A percentile compares a stretch with the other conserved stretches of the same genome.
Conservation (phyloP, 2,888 invertebrate species). For the Silvanus unidentatus region DNA sequence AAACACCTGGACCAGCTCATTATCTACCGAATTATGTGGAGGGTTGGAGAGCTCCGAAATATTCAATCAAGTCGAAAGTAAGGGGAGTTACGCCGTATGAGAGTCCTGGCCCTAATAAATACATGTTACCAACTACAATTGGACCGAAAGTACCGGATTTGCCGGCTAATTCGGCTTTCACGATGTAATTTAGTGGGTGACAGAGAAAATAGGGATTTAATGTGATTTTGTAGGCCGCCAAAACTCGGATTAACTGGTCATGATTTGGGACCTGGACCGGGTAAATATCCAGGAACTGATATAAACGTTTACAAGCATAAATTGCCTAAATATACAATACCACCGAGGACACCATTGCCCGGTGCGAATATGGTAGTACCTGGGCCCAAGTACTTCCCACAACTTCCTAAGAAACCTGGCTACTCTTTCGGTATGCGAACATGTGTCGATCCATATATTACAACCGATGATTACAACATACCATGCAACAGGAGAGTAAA, state of each 20-base stretch:
- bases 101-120: conserved; percentile 60
- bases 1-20: conserved; percentile 59
- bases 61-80: conserved; percentile 52
- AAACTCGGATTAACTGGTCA: background rate
- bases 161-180: conserved; percentile 47
- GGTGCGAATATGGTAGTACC: conserved; percentile 19
- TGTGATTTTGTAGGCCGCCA: no score
- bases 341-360: conserved; percentile 24
- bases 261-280: conserved; percentile 44
- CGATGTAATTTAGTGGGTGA: conserved; percentile 41
- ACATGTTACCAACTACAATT: conserved; percentile 49
- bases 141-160: conserved; percentile 52
- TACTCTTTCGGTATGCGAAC: conserved; percentile 59
- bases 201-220: background rate
- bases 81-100: conserved; percentile 24
- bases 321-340: conserved; percentile 37
- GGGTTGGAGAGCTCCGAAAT: conserved; percentile 54
- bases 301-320: conserved; percentile 34
- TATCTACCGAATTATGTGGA: conserved; percentile 54
- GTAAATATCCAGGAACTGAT: conserved; percentile 36
- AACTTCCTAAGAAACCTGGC: conserved; percentile 36
- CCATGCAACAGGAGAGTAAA: background rate
- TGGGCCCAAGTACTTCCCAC: conserved; percentile 36
- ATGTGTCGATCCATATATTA: conserved; percentile 55
- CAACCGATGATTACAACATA: conserved; percentile 51